A percentile compares a stretch with the other conserved stretches of the same genome.
Evolutionary conservation across 2,797 vertebrate genomes (phyloP).

Genomic region (Rhadinocentrus ornatus): DNA sequence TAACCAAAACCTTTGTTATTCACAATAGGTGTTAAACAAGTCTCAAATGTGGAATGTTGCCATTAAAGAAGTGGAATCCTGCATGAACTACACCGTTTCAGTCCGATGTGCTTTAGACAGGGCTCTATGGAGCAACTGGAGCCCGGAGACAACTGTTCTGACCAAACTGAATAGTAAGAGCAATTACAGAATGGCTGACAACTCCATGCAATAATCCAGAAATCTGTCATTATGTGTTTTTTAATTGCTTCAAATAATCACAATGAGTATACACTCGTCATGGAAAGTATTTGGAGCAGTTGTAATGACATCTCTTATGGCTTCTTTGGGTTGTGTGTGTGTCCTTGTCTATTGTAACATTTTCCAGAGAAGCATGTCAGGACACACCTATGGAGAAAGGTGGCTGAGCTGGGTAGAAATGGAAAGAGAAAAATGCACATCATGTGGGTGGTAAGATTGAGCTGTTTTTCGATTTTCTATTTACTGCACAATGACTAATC

Average conservation of each 20-base stretch:
- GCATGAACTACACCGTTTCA: slow-evolving; percentile 57
- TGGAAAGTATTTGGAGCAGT: neutral
- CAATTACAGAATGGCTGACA: neutral
- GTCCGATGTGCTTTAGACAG: slow-evolving; percentile 57
- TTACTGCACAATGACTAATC: neutral
- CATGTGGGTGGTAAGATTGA: slow-evolving; percentile 69
- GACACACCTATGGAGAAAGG: slow-evolving; percentile 67
- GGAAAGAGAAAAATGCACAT: slow-evolving; percentile 50
- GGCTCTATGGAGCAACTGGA: slow-evolving; percentile 74
- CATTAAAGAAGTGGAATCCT: slow-evolving; percentile 52
- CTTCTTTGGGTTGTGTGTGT: neutral
- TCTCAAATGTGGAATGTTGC: accelerated
- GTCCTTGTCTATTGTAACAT: neutral
- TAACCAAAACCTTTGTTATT: neutral
- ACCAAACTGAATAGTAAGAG: slow-evolving; percentile 68
- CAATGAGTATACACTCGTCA: neutral
- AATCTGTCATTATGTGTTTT: neutral
- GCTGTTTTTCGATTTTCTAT: neutral
- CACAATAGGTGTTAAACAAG: neutral
- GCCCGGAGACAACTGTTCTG: slow-evolving; percentile 27
- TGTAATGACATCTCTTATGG: neutral
- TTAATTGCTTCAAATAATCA: neutral
- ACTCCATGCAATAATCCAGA: neutral
- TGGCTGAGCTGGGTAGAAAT: slow-evolving; percentile 17
- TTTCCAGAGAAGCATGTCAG: slow-evolving; percentile 50